Evolutionary conservation across 2,797 vertebrate genomes (phyloP).

Genomic region (Dendrocincla tyrannina): DNA sequence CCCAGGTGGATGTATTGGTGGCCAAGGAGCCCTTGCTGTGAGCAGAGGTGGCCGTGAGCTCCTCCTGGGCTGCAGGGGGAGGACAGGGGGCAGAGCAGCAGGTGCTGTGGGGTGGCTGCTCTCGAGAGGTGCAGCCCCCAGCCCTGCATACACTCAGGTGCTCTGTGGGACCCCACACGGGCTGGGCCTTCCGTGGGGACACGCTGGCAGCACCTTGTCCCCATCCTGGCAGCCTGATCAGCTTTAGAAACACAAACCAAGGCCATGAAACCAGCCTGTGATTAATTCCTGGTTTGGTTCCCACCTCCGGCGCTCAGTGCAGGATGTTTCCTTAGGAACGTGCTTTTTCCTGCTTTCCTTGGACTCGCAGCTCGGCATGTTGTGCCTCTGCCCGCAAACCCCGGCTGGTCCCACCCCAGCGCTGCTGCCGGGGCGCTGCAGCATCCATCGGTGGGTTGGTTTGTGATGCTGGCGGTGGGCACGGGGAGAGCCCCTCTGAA

Average conservation of each 20-base stretch:
- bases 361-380: not conserved
- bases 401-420: not conserved
- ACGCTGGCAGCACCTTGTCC: rapidly evolving
- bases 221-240: not conserved
- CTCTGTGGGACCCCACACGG: rapidly evolving
- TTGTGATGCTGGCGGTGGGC: not conserved
- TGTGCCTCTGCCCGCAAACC: not conserved
- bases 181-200: rapidly evolving
- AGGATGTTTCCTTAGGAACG: slow-evolving; percentile 43
- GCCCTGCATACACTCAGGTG: rapidly evolving
- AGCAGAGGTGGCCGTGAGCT: not conserved
- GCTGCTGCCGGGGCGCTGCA: not conserved
- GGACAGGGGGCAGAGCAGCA: not conserved
- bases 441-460: rapidly evolving
- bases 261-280: not conserved
- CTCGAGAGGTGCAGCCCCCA: not conserved
- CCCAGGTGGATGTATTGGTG: not conserved
- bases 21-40: not conserved
- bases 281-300: not conserved
- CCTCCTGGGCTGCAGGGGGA: not conserved
- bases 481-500: not conserved
- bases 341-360: not conserved
- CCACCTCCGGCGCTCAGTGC: not conserved
- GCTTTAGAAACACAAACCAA: not conserved
- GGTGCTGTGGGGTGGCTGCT: not conserved